A percentile compares a stretch with the other conserved stretches of the same genome.
These are phyloP conservation scores for Tinea pellionella DNA, from an alignment of 2,888 invertebrate species.

Conservation along the genomic window DNA sequence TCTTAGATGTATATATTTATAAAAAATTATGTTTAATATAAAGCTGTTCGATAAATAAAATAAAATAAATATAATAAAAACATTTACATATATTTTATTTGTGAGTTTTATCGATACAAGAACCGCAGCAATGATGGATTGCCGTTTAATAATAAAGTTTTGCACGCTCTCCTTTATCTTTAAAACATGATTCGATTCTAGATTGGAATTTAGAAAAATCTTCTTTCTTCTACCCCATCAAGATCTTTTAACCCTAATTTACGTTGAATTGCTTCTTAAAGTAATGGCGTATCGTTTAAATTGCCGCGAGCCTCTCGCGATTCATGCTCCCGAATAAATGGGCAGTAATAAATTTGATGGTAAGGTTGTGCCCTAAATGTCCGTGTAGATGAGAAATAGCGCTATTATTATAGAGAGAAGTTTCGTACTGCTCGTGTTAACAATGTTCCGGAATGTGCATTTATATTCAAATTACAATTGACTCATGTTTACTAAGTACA, in stretches of 20 bases:
- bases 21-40: too few species aligned
- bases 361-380: conserved; percentile 25
- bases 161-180: conserved; percentile 24
- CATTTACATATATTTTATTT: neutral
- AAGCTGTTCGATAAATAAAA: too few species aligned
- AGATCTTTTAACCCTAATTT: conserved; percentile 30
- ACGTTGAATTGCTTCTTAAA: conserved; percentile 34
- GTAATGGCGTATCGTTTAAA: conserved; percentile 40
- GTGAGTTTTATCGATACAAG: conserved; percentile 18
- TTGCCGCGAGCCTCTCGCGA: conserved; percentile 29
- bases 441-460: neutral
- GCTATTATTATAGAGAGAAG: neutral
- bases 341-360: conserved; percentile 39
- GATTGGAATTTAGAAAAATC: conserved; percentile 1
- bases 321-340: conserved; percentile 42
- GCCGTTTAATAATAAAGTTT: conserved; percentile 25
- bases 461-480: conserved; percentile 8
- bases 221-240: neutral
- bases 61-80: neutral
- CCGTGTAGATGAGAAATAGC: conserved; percentile 25
- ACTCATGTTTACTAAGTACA: conserved; percentile 1
- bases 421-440: neutral
- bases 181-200: conserved; percentile 18
- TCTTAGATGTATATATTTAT: too few species aligned
- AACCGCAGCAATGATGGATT: conserved; percentile 35